A percentile compares a stretch with the other conserved stretches of the same genome.
phyloP scores from a whole-genome alignment of 2,113 vertebrate genomes.

The Prinia subflava region DNA sequence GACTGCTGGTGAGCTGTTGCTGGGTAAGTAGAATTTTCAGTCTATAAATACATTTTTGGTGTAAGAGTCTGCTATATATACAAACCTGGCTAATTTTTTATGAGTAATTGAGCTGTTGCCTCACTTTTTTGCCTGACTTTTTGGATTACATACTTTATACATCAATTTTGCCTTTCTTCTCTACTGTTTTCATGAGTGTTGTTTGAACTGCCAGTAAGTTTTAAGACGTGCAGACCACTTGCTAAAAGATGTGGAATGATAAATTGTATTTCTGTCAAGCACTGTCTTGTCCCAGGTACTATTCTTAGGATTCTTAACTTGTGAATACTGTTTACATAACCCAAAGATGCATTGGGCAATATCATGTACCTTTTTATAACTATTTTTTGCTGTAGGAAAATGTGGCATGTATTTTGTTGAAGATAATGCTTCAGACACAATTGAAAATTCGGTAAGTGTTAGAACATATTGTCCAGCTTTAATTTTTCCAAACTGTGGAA shows the following conservation, averaged over 20 bases:
- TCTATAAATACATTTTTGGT: background rate
- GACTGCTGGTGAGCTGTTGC: constrained; percentile 89
- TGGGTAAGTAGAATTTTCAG: constrained; percentile 77
- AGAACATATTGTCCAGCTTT: background rate
- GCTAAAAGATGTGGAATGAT: background rate
- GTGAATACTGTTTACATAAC: background rate
- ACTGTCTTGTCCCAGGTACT: background rate
- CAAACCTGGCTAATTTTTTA: background rate
- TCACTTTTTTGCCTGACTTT: background rate
- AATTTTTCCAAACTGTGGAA: background rate
- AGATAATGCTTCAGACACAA: constrained; percentile 89
- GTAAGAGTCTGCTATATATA: background rate
- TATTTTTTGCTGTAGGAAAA: constrained; percentile 82
- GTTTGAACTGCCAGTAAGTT: background rate
- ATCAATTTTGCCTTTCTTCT: background rate
- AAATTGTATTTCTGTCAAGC: background rate
- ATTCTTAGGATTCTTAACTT: background rate
- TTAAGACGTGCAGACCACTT: background rate
- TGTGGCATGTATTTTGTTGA: constrained; percentile 99
- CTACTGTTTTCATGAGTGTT: background rate
- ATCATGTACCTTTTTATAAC: background rate
- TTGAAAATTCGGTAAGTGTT: constrained; percentile 83
- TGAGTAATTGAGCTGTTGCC: background rate
- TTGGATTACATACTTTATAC: background rate
- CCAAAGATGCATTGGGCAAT: background rate